These are phyloP conservation scores for Hydrotaea cyrtoneurina DNA, from an alignment of 2,888 invertebrate species.

Conservation along the genomic window DNA sequence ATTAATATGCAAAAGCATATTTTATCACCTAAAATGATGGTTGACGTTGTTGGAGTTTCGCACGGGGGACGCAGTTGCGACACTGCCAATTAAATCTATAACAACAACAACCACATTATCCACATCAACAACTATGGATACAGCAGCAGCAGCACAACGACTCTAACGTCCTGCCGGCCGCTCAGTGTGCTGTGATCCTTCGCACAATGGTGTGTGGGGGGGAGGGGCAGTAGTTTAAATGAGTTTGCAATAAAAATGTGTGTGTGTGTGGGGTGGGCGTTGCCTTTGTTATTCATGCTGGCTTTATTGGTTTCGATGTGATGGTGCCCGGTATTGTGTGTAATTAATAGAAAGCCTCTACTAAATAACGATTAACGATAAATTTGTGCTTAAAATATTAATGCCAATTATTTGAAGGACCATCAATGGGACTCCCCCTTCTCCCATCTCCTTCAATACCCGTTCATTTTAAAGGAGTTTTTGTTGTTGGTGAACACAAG, in stretches of 20 bases:
- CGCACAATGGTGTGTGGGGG: neutral
- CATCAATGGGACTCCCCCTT: neutral
- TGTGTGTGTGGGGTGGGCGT: neutral
- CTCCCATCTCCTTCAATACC: too few relatives aligned
- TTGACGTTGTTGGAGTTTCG: neutral
- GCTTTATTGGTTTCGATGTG: neutral
- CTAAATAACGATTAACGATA: conserved; percentile 21
- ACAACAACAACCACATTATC: neutral
- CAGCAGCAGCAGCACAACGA: neutral
- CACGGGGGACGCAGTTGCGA: neutral
- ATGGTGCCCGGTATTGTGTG: neutral
- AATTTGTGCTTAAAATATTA: conserved; percentile 42
- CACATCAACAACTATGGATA: neutral
- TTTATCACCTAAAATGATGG: conserved; percentile 39
- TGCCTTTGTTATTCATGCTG: neutral
- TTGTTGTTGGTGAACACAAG: neutral
- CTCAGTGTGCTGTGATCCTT: conserved; percentile 17
- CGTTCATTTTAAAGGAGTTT: too few relatives aligned
- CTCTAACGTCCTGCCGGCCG: neutral
- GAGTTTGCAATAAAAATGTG: conserved; percentile 19
- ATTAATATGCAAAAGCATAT: conserved; percentile 39
- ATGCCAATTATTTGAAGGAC: neutral
- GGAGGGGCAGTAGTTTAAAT: neutral
- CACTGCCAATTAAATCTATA: neutral
- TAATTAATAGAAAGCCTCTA: conserved; percentile 7